Evolutionary conservation across 2,113 vertebrate species (phyloP), one percentile per base, ranked within the genome.

Genomic region (Gambusia holbrooki): DNA sequence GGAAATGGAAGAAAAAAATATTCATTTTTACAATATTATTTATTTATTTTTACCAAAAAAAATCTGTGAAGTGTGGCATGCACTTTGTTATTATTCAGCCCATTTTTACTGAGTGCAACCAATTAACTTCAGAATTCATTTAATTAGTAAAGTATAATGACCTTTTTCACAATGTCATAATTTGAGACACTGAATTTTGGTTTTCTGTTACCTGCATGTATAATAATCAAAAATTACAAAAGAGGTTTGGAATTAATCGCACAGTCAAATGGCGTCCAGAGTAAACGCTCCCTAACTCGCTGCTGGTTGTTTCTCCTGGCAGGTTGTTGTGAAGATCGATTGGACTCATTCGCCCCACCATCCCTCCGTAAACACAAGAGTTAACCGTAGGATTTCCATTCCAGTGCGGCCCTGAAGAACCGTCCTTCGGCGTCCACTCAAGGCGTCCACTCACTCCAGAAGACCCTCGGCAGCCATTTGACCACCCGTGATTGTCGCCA

Each of bases 341-440:
- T 51, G 48, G 42, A 71, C 77, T 63, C 58, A 22, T 63, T 60
- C 1, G 2, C 10, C 10, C 35, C 8, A 9, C 35, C 35, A 32
- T 32, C 7, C 33, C 0, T 67, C 77, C 62, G 51, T 65, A 45
- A 42, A 66, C 60, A 54, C 2, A 30, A 86, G 73, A 74, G 28
- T 72, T 75, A 84, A 69, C 87, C 69, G 71, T 73, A 65, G 85
- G 82, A 89, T 67, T 72, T 87, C 79, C 33, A 27, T 69, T 76
- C 73, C 85, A 79, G 76, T 82, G 82, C 70, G 65, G 58, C 71
- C 75, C 76, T 13, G 45, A 76, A 35, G 77, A 82, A 71, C 79
- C 66, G 40, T 70, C 76, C 74, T 8, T 27, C 37, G 0, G 6
- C 40, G 12, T 75, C 62, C 73, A 29, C 8, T 68, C 40, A 19